Conservation (phyloP, 2,113 vertebrate species). For the Aphyosemion australe region DNA sequence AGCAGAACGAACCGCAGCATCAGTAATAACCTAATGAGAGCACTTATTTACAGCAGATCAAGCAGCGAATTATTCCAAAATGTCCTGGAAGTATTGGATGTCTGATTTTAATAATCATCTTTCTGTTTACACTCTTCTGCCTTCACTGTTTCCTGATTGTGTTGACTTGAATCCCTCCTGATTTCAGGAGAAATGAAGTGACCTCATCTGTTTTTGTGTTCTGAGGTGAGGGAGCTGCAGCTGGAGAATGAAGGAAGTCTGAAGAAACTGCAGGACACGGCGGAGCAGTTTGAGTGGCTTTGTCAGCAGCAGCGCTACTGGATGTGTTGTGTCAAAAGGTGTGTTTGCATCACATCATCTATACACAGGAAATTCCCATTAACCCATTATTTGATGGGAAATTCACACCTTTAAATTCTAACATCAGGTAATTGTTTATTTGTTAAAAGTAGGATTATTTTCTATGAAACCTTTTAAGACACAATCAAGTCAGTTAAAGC, state of each 20-base stretch:
- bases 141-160: not conserved
- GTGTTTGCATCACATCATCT: not conserved
- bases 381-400: too few relatives aligned
- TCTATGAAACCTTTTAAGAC: too few relatives aligned
- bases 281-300: constrained; percentile 77
- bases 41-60: constrained; percentile 19
- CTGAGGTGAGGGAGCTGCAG: constrained; percentile 58
- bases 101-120: constrained; percentile 20
- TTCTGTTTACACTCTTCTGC: constrained; percentile 7
- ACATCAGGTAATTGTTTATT: too few relatives aligned
- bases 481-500: too few relatives aligned
- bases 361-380: not conserved
- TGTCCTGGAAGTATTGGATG: constrained; percentile 4
- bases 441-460: too few relatives aligned
- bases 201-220: not conserved
- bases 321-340: constrained; percentile 78
- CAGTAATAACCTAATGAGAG: constrained; percentile 32
- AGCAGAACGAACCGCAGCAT: constrained; percentile 18
- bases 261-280: constrained; percentile 72
- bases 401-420: too few relatives aligned
- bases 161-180: constrained; percentile 17
- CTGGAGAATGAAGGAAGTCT: constrained; percentile 68
- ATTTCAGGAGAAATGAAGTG: not conserved
- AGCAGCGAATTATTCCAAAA: constrained; percentile 19
- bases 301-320: constrained; percentile 79